Evolutionary conservation across 2,888 invertebrate genomes (phyloP).

Genomic region (Ceriagrion tenellum): DNA sequence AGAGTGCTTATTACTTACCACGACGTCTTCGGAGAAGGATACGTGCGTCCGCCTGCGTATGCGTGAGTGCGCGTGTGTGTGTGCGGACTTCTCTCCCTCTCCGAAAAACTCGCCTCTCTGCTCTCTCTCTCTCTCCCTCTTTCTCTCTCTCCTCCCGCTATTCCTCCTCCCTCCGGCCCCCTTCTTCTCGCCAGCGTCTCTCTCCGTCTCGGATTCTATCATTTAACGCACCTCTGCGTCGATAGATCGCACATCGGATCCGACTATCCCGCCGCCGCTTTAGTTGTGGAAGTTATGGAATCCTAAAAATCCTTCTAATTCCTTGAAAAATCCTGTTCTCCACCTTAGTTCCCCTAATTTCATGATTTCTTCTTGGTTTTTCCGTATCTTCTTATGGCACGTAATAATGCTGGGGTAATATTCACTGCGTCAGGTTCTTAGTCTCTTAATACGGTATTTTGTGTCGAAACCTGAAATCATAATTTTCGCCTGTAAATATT

Average conservation of each 20-base stretch:
- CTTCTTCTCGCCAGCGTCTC: conserved; percentile 12
- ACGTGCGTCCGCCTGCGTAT: background rate
- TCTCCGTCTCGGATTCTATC: background rate
- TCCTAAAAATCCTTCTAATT: background rate
- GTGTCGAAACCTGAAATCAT: too few relatives aligned
- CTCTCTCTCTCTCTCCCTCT: background rate
- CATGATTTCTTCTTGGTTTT: too few relatives aligned
- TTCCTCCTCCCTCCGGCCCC: conserved; percentile 69
- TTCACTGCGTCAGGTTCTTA: too few relatives aligned
- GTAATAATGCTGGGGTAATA: too few relatives aligned
- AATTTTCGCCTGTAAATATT: too few relatives aligned
- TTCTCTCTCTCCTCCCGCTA: conserved; percentile 71
- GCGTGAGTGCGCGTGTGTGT: background rate
- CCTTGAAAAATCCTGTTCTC: too few relatives aligned
- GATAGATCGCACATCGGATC: background rate
- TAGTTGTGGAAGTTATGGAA: background rate
- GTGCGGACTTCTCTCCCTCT: background rate
- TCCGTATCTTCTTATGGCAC: too few relatives aligned
- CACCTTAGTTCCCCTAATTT: too few relatives aligned
- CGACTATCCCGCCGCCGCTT: background rate
- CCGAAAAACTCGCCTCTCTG: background rate
- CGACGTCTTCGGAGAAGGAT: conserved; percentile 10
- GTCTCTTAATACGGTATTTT: too few relatives aligned
- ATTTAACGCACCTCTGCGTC: background rate
- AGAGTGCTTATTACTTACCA: conserved; percentile 62